Evolutionary conservation across 2,797 vertebrate species (phyloP).

Genomic region (Anolis apletophallus): DNA sequence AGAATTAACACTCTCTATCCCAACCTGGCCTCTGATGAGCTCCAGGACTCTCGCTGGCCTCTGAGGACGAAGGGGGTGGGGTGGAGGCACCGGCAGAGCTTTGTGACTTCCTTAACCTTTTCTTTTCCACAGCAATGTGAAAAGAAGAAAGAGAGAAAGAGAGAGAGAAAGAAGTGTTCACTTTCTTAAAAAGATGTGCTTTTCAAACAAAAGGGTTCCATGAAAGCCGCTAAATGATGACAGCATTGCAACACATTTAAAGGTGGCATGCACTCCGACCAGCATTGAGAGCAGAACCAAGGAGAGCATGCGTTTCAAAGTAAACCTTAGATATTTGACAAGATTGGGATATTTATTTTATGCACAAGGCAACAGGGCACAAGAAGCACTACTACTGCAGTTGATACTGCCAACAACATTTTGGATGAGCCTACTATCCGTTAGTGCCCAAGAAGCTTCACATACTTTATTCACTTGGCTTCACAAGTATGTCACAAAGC

Average conservation of each 20-base stretch:
- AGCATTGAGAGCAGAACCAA: neutral
- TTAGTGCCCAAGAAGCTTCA: neutral
- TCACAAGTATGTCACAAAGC: neutral
- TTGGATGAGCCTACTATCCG: neutral
- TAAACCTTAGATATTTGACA: neutral
- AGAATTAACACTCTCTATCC: conserved; percentile 98
- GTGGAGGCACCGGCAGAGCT: conserved; percentile 62
- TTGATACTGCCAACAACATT: neutral
- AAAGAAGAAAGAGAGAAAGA: neutral
- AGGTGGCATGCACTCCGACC: neutral
- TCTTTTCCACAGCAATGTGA: conserved; percentile 53
- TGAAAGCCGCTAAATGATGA: conserved; percentile 33
- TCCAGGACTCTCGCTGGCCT: conserved; percentile 79
- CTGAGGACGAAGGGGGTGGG: conserved; percentile 55
- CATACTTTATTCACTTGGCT: neutral
- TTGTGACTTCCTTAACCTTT: conserved; percentile 74
- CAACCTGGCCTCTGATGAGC: conserved; percentile 80
- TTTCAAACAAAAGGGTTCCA: conserved; percentile 16
- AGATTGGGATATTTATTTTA: neutral
- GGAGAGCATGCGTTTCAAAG: conserved; percentile 37
- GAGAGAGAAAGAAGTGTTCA: conserved; percentile 45
- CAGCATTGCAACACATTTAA: conserved; percentile 25
- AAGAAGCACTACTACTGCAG: neutral
- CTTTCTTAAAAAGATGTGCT: conserved; percentile 56
- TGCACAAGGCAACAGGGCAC: neutral